Evolutionary conservation across 2,113 vertebrate species (phyloP), one percentile per base, ranked within the genome.

Genomic region (Alaudala cheleensis): DNA sequence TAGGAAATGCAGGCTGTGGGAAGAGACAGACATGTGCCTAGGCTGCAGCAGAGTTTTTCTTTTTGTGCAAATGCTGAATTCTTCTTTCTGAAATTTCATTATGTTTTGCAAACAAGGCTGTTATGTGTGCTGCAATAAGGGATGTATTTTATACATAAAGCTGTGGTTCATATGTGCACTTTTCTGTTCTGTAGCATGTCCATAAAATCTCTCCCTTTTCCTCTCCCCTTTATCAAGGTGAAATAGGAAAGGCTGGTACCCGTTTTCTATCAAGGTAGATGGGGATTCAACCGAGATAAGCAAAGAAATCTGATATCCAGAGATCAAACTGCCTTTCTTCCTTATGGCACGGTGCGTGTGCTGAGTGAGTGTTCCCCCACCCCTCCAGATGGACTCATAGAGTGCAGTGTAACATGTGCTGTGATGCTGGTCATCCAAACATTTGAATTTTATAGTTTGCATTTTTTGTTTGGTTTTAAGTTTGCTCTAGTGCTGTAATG

Each of bases 271-370:
- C 90, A 26, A 67, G 64, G 60, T 21, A 33, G 67, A 73, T 86
- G 0, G 0, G 61, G 91, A 87, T 93, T 73, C 24, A 4, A 17
- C 44, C 4, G 29, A 93, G 76, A 92, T 88, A 83, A 92, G 67
- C 54, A 74, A 49, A 57, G 40, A 67, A 84, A 77, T 88, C 34
- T 45, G 65, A 71, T 90, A 90, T 80, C 60, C 53, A 19, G 60
- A 49, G 26, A 29, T 77, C 6, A 64, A 69, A 17, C 60, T 86
- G 39, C 61, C 40, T 44, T 67, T 81, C 25, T 45, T 86, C 81
- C 37, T 79, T 2, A 1, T 33, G 73, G 49, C 78, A 53, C 14
- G 5, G 14, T 29, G 29, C 22, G 11, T 44, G 29, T 47, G 60
- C 40, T 26, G 16, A 47, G 58, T 37, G 79, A 58, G 49, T 51